A percentile compares a stretch with the other conserved stretches of the same genome.
phyloP scores from a whole-genome alignment of 1,140 invertebrate species.

The Zaprionus capensis region DNA sequence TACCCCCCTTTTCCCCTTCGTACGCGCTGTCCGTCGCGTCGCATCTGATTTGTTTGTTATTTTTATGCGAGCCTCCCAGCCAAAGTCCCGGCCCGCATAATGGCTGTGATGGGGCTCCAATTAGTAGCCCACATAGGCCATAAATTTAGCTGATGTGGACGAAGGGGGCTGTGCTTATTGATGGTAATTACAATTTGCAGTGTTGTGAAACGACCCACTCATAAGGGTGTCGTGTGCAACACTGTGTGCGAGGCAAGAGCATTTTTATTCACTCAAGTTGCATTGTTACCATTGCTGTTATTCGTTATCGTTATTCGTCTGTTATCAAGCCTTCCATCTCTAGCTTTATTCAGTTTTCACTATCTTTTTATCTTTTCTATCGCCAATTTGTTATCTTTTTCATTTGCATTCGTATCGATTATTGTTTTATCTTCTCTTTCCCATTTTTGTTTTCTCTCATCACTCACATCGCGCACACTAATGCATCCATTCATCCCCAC shows the following conservation, averaged over 20 bases:
- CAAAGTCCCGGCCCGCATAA: slow-evolving; percentile 59
- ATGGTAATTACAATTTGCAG: slow-evolving; percentile 24
- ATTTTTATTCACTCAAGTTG: neutral
- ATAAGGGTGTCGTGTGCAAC: neutral
- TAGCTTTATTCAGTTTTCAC: neutral
- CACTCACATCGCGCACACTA: slow-evolving; percentile 14
- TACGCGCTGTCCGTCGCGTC: slow-evolving; percentile 7
- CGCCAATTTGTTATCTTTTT: neutral
- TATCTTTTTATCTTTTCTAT: neutral
- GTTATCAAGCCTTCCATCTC: neutral
- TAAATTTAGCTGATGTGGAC: slow-evolving; percentile 25
- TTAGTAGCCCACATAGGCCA: slow-evolving; percentile 60
- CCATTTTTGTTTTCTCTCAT: slow-evolving; percentile 30
- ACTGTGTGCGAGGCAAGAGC: neutral
- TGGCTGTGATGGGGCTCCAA: slow-evolving; percentile 51
- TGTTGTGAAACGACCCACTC: slow-evolving; percentile 4
- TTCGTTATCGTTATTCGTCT: neutral
- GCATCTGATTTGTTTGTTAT: slow-evolving; percentile 59
- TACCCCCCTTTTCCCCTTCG: neutral
- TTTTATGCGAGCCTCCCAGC: slow-evolving; percentile 32
- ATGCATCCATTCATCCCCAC: neutral
- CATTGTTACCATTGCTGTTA: neutral
- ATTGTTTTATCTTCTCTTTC: slow-evolving; percentile 23
- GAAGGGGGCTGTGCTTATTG: slow-evolving; percentile 9
- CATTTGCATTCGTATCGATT: neutral